phyloP scores from a whole-genome alignment of 2,888 invertebrate species.

The Danaus chrysippus region DNA sequence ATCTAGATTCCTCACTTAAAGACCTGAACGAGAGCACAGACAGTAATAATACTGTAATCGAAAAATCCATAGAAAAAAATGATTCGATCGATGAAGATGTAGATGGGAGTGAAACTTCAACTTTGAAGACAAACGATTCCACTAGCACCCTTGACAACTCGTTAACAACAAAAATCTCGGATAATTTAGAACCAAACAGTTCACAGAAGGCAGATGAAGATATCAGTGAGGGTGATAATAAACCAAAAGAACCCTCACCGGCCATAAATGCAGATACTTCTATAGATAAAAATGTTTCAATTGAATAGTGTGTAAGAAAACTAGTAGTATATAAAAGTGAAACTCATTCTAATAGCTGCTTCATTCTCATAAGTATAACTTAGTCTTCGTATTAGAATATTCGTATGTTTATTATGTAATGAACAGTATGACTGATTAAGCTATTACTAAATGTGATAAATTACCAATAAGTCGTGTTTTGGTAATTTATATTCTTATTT shows the following conservation, averaged over 20 bases:
- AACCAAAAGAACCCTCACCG: conserved; percentile 25
- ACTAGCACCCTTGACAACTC: conserved; percentile 43
- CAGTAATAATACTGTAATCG: conserved; percentile 63
- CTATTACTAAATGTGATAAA: conserved; percentile 8
- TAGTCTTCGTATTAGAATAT: neutral
- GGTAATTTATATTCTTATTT: conserved; percentile 7
- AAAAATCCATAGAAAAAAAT: conserved; percentile 53
- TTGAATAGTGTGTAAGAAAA: conserved; percentile 7
- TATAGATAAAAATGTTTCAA: conserved; percentile 16
- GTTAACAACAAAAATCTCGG: conserved; percentile 42
- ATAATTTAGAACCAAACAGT: conserved; percentile 51
- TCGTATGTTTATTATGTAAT: neutral
- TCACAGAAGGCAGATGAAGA: conserved; percentile 51
- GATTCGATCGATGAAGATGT: conserved; percentile 31
- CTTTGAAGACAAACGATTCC: conserved; percentile 25
- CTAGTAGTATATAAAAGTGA: neutral
- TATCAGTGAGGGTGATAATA: conserved; percentile 40
- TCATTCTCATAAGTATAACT: no score
- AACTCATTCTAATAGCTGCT: no score
- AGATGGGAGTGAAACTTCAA: conserved; percentile 18
- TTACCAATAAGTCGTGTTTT: neutral
- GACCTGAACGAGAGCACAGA: conserved; percentile 63
- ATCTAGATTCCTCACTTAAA: conserved; percentile 46
- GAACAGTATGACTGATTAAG: conserved; percentile 8
- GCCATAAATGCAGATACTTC: conserved; percentile 19